Evolutionary conservation across 2,113 vertebrate genomes (phyloP).

Genomic region (Pollimyrus isidori): DNA sequence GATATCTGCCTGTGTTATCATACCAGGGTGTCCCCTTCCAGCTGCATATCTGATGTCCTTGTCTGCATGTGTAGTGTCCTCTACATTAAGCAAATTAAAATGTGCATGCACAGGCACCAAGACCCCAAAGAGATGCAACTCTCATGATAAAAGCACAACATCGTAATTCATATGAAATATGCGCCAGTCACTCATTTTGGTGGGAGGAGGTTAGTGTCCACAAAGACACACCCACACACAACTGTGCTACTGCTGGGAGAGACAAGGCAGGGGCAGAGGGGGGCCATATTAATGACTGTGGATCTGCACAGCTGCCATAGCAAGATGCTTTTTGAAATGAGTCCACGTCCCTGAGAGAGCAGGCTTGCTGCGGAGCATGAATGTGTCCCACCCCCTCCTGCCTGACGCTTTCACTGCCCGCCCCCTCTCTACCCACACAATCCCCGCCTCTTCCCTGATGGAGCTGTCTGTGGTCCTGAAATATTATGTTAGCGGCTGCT

Average conservation of each 20-base stretch:
- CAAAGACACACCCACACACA: not conserved
- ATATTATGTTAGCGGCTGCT: constrained; percentile 8
- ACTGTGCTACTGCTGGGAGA: not conserved
- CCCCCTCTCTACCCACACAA: constrained; percentile 3
- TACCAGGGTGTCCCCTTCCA: not conserved
- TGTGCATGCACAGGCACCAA: not conserved
- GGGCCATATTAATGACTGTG: not conserved
- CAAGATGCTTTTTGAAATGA: not conserved
- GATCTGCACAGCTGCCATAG: constrained; percentile 7
- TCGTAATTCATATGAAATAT: not conserved
- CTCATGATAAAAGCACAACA: not conserved
- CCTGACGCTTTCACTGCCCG: not conserved
- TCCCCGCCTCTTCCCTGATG: not conserved
- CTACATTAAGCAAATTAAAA: not conserved
- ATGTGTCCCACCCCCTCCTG: not conserved
- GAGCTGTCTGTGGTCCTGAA: constrained; percentile 23
- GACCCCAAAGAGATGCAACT: not conserved
- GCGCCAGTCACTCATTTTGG: not conserved
- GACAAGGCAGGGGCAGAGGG: not conserved
- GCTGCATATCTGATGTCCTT: not conserved
- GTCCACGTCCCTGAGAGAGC: constrained; percentile 1
- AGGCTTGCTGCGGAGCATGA: not conserved
- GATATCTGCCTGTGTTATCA: not conserved
- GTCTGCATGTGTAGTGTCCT: not conserved
- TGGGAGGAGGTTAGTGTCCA: not conserved